phyloP scores from a whole-genome alignment of 35 echinoderm and acorn worm genomes.

The Stichopus chloronotus region DNA sequence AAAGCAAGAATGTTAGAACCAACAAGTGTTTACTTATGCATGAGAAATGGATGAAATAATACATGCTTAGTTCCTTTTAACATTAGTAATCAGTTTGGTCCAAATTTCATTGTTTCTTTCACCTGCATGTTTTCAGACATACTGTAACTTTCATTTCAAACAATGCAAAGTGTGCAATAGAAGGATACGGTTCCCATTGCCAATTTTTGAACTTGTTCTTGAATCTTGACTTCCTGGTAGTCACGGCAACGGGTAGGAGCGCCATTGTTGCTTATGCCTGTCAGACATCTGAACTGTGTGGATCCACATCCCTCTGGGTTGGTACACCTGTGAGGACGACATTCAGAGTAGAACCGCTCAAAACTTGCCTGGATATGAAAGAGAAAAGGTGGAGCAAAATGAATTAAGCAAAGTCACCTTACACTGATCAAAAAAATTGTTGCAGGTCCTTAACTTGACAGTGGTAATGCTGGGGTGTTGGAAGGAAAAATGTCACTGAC shows the following conservation, averaged over 20 bases:
- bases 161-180: not conserved
- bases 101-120: too few relatives aligned
- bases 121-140: too few relatives aligned
- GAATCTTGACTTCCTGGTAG: slow-evolving; percentile 96
- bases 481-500: too few relatives aligned
- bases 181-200: slow-evolving; percentile 94
- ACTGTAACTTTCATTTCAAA: too few relatives aligned
- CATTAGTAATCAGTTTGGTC: too few relatives aligned
- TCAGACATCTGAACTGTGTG: slow-evolving; percentile 79
- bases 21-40: too few relatives aligned
- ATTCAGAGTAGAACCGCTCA: slow-evolving; percentile 60
- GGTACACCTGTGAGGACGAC: slow-evolving; percentile 76
- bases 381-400: too few relatives aligned
- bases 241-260: slow-evolving; percentile 83
- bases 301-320: slow-evolving; percentile 87
- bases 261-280: slow-evolving; percentile 41
- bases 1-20: too few relatives aligned
- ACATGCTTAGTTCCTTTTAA: too few relatives aligned
- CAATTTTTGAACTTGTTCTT: slow-evolving; percentile 95
- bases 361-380: slow-evolving; percentile 11
- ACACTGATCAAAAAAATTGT: not conserved
- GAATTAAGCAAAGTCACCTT: not conserved
- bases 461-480: too few relatives aligned
- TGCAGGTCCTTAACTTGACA: too few relatives aligned
- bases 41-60: too few relatives aligned